Conservation (phyloP, 1,140 invertebrate species). For the Panagrolaimus sp. region DNA sequence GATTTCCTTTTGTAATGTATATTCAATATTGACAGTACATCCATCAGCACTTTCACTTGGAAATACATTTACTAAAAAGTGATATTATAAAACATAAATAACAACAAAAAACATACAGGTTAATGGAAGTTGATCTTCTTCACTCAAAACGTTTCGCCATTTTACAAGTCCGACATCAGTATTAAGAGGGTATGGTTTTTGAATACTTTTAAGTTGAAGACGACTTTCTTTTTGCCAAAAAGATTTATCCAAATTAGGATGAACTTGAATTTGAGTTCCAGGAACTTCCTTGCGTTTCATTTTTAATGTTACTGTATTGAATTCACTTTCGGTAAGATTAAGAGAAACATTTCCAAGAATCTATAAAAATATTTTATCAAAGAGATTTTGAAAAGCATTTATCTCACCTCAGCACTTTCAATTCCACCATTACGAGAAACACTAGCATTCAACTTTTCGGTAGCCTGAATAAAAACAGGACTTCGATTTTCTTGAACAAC, state of each 20-base stretch:
- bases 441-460: slow-evolving; percentile 80
- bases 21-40: slow-evolving; percentile 97
- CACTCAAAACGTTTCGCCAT: slow-evolving; percentile 71
- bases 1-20: slow-evolving; percentile 79
- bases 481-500: slow-evolving; percentile 17
- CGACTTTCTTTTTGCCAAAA: slow-evolving; percentile 69
- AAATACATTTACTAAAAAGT: slow-evolving; percentile 84
- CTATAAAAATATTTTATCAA: slow-evolving; percentile 9
- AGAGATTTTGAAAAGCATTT: no score
- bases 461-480: slow-evolving; percentile 59
- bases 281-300: slow-evolving; percentile 68
- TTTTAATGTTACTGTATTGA: slow-evolving; percentile 74
- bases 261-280: slow-evolving; percentile 60
- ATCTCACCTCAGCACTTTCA: slow-evolving; percentile 68
- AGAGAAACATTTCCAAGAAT: slow-evolving; percentile 77
- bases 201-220: slow-evolving; percentile 77
- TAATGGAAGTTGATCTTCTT: slow-evolving; percentile 48
- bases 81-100: slow-evolving; percentile 13
- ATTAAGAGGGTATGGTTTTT: slow-evolving; percentile 84
- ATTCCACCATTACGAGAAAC: slow-evolving; percentile 87
- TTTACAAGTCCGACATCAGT: slow-evolving; percentile 95
- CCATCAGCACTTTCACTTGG: slow-evolving; percentile 86
- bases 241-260: slow-evolving; percentile 97
- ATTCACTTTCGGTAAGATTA: slow-evolving; percentile 79
- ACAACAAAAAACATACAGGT: slow-evolving; percentile 39